Evolutionary conservation across 1,140 invertebrate genomes (phyloP), one percentile per base, ranked within the genome.

Genomic region (Temnothorax longispinosus): DNA sequence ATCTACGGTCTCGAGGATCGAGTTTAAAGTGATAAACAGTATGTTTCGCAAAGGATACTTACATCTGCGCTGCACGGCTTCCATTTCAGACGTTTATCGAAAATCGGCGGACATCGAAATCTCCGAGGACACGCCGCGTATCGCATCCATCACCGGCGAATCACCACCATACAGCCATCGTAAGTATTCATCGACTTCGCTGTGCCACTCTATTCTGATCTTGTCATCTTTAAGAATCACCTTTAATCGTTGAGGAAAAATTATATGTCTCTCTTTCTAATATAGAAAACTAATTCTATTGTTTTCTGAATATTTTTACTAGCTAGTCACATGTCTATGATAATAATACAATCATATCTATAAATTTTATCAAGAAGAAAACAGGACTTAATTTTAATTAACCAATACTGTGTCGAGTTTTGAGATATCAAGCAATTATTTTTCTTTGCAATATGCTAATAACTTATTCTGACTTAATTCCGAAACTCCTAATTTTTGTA

Each of bases 121-220:
- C 21, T 89, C 87, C n/a, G 94, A 95, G 75, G 95, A 95, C 32
- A 89, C 87, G 3, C 95, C 94, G 1, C 92, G 93, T 50, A 88
- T 95, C 47, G 94, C 95, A 41, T 93, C 94, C 3, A 95, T 95
- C 80, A 95, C 94, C 7, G 94, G 94, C 7, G 93, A 95, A 85
- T 94, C 94, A 6, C 94, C 93, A 8, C 93, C 94, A 0, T 94
- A 94, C 35, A 94, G 92, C 75, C 91, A 91, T 35, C 92, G 94
- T 95, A 88, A 95, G 95, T 95, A 88, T 8, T 38, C 58, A 76
- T 76, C 10, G 27, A 77, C 2, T 65, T 65, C 0, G 18, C 6
- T 47, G 5, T 52, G 11, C 3, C 32, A 27, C 27, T 67, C 21
- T 32, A 10, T 10, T 41, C 18, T 47, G 35, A 27, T 1, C 6